Evolutionary conservation across 2,113 vertebrate genomes (phyloP).

Genomic region (Petroica traversi): DNA sequence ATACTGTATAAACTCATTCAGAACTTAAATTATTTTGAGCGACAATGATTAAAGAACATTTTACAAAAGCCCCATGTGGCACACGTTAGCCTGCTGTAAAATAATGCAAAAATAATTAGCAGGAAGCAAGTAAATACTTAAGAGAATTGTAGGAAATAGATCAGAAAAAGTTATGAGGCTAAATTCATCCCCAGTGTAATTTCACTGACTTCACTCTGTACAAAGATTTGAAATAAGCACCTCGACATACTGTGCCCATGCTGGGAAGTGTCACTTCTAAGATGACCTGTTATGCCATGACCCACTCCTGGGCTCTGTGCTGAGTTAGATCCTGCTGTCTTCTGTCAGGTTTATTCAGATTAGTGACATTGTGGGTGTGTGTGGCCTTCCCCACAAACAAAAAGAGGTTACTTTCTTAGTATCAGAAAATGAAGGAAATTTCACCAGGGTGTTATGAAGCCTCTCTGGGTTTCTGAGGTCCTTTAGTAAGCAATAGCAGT

Average conservation of each 20-base stretch:
- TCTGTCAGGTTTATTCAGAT: background rate
- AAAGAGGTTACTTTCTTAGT: background rate
- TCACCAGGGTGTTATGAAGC: background rate
- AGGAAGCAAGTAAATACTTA: conserved; percentile 46
- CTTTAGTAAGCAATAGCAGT: background rate
- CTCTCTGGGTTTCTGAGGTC: background rate
- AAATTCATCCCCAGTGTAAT: conserved; percentile 37
- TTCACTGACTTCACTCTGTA: conserved; percentile 13
- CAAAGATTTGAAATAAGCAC: background rate
- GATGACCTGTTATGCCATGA: background rate
- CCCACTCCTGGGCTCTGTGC: background rate
- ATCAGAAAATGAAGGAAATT: background rate
- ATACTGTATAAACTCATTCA: conserved; percentile 22
- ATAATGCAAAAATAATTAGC: conserved; percentile 67
- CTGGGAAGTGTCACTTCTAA: background rate
- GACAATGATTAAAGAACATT: conserved; percentile 43
- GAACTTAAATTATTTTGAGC: conserved; percentile 51
- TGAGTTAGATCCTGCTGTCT: background rate
- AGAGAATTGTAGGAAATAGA: conserved; percentile 58
- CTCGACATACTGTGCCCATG: background rate
- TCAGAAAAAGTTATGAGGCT: conserved; percentile 51
- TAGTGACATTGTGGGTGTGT: background rate
- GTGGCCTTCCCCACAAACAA: background rate
- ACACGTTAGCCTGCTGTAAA: background rate
- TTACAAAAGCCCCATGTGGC: conserved; percentile 19